Conservation (phyloP, 2,888 invertebrate species). For the Calameuta filiformis region DNA sequence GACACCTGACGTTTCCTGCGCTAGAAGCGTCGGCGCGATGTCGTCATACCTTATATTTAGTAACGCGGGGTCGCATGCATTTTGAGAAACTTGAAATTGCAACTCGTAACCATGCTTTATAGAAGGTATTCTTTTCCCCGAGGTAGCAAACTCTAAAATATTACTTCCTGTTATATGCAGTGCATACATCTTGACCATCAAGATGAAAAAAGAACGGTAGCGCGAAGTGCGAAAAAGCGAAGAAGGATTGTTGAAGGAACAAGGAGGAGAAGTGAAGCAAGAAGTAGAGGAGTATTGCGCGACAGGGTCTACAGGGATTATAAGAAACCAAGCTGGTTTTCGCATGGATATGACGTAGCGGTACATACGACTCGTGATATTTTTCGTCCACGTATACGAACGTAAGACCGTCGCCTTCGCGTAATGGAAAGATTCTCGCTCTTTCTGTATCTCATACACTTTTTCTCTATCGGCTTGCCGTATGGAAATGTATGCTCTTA, state of each 20-base stretch:
- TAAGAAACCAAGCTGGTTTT: constrained; percentile 14
- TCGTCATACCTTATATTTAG: constrained; percentile 13
- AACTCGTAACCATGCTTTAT: constrained; percentile 55
- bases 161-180: constrained; percentile 49
- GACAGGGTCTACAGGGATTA: constrained; percentile 12
- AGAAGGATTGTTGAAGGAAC: constrained; percentile 9
- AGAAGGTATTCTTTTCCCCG: constrained; percentile 34
- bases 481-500: not conserved
- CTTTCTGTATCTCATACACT: not conserved
- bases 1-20: not conserved
- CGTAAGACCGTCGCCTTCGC: not conserved
- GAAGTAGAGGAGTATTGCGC: constrained; percentile 5
- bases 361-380: not conserved
- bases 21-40: not conserved
- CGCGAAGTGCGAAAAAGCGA: constrained; percentile 5
- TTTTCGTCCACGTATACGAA: not conserved
- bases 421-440: not conserved
- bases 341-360: constrained; percentile 2
- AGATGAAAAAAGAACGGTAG: not conserved
- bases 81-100: constrained; percentile 57
- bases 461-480: not conserved
- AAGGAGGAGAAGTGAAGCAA: not conserved
- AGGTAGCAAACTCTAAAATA: constrained; percentile 53
- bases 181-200: constrained; percentile 43
- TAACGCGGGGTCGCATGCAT: constrained; percentile 22